Base-by-base conservation (phyloP, 2,888 invertebrate species). In the Syritta pipiens region DNA sequence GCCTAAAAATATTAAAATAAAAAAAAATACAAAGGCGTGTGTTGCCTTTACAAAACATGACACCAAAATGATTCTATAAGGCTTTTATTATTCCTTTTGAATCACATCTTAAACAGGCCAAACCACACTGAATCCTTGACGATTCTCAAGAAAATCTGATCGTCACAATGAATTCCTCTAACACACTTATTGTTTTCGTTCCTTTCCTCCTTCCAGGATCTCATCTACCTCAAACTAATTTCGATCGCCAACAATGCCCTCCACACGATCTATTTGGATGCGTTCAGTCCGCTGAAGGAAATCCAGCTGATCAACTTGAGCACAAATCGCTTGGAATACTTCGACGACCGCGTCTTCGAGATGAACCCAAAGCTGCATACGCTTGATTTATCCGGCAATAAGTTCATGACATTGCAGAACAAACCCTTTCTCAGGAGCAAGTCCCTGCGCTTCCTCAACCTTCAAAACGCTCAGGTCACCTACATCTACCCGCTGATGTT, bases 331-430 rank as follows among this genome's bases (percentile, higher is more conserved):
- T 86, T 93, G 53, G 90, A 92, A 84, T 91, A 90, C 71, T 86
- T 93, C 26, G 88, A 89, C 75, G 86, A 86, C 40, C 83, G 86
- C 44, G 81, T 93, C 63, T 92, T 93, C 82, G 91, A 90, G 86
- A 89, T 91, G 30, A 91, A 92, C 12, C 87, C 88, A 1, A 86
- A 89, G 14, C 85, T 93, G 4, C 85, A 89, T 17, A 89, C 89
- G 46, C 85, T 93, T 0, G 92, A 93, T 84, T 85, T 93, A 62
- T 91, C 91, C 40, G 91, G 91, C 9, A 93, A 93, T 84, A 91
- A 92, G 65, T 91, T 93, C 81, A 91, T 91, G 84, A 86, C 87
- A 0, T 84, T 92, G 1, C 89, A 89, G 71, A 90, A 91, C 83
- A 90, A 90, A 74, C 91, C 92, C 0, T 86, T 92, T 60, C 76